Conservation (phyloP, 2,113 vertebrate species). For the Climacteris rufus region DNA sequence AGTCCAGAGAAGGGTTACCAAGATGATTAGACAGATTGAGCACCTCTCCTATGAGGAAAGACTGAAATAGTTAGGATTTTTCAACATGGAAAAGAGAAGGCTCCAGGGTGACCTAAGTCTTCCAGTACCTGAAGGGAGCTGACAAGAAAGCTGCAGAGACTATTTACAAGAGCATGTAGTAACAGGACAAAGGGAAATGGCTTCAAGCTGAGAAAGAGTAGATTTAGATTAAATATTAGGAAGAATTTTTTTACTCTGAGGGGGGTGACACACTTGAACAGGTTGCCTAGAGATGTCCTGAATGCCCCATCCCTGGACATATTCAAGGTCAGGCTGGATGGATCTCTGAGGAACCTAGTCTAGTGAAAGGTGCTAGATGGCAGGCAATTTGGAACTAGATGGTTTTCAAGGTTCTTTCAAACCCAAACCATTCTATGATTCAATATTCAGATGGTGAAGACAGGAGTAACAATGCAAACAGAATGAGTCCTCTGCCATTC, state of each 20-base stretch:
- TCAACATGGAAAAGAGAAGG: not conserved
- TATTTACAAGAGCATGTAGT: not conserved
- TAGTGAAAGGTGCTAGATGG: not conserved
- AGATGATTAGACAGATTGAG: not conserved
- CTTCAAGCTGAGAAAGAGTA: not conserved
- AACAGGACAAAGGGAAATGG: not conserved
- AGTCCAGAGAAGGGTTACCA: not conserved
- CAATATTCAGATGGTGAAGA: not conserved
- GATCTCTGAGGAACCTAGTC: not conserved
- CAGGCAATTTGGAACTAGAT: not conserved
- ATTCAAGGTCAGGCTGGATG: fast-evolving
- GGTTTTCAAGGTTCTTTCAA: not conserved
- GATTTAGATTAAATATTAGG: not conserved
- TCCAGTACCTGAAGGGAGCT: not conserved
- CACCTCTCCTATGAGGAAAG: not conserved
- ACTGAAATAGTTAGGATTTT: not conserved
- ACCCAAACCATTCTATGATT: not conserved
- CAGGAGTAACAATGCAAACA: not conserved
- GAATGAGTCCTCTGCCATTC: not conserved
- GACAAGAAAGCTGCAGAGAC: not conserved
- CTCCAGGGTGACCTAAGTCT: not conserved
- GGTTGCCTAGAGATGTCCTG: not conserved
- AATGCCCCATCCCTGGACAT: not conserved
- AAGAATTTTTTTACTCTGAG: not conserved
- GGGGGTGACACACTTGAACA: not conserved